Conservation (phyloP, 2,113 vertebrate genomes). For the Chlamydotis undulata region DNA sequence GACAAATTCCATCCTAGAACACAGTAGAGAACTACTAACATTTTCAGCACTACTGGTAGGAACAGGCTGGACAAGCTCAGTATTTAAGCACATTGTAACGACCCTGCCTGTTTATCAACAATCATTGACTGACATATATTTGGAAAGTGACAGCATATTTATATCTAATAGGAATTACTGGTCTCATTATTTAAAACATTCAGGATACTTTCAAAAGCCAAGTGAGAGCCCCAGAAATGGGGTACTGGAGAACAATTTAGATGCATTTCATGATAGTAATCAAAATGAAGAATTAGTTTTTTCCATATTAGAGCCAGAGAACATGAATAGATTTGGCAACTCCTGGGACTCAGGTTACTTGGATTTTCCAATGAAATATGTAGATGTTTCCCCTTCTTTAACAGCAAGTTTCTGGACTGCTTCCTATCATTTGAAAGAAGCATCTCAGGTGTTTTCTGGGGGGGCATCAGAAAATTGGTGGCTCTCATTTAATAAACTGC, state of each 20-base stretch:
- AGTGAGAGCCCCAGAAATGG: not conserved
- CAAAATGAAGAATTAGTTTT: not conserved
- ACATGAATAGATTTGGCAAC: not conserved
- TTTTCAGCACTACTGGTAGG: not conserved
- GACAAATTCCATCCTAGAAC: not conserved
- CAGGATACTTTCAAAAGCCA: not conserved
- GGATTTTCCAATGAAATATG: constrained; percentile 7
- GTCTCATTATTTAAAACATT: constrained; percentile 15
- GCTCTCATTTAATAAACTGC: not conserved
- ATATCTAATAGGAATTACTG: not conserved
- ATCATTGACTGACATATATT: not conserved
- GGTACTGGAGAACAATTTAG: not conserved
- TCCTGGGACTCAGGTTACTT: not conserved
- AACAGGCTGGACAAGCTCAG: constrained; percentile 28
- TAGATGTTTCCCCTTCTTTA: constrained; percentile 33
- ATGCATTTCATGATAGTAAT: not conserved
- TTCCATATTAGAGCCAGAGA: not conserved
- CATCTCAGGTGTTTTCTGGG: not conserved
- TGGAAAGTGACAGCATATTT: not conserved
- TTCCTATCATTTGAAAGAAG: not conserved
- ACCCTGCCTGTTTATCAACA: constrained; percentile 6
- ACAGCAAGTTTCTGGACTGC: constrained; percentile 12
- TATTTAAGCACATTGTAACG: not conserved
- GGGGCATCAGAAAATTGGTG: constrained; percentile 1
- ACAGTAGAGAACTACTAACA: not conserved